Percentiles rank a stretch among this genome's conserved stretches.
phyloP scores from a whole-genome alignment of 1,140 invertebrate species.

The Caenorhabditis briggsae region DNA sequence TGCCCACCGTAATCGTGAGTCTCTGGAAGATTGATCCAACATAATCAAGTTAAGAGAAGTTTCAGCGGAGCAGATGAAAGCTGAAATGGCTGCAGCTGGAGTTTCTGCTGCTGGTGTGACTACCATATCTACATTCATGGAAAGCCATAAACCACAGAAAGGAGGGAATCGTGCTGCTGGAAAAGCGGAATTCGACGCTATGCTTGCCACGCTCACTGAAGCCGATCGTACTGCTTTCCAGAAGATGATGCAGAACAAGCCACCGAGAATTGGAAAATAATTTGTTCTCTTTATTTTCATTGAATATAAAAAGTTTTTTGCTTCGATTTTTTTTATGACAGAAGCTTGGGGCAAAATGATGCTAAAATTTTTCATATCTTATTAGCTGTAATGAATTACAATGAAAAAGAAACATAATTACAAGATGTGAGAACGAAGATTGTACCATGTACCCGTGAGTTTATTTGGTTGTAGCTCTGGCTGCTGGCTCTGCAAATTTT shows the following conservation, averaged over 20 bases:
- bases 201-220: constrained; percentile 1
- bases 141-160: constrained; percentile 10
- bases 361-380: too few relatives aligned
- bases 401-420: neutral
- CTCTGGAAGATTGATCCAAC: neutral
- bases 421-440: neutral
- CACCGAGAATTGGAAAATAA: neutral
- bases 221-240: constrained; percentile 21
- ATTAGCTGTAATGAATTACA: too few relatives aligned
- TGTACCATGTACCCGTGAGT: neutral
- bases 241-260: constrained; percentile 30
- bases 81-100: constrained; percentile 31
- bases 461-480: neutral
- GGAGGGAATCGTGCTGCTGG: constrained; percentile 4
- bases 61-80: constrained; percentile 20
- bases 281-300: too few relatives aligned
- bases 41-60: neutral
- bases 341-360: too few relatives aligned
- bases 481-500: constrained; percentile 28
- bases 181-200: constrained; percentile 29
- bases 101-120: constrained; percentile 9
- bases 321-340: too few relatives aligned
- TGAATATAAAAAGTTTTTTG: too few relatives aligned
- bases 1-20: constrained; percentile 8
- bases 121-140: constrained; percentile 28